Evolutionary conservation across 2,113 vertebrate genomes (phyloP).

Genomic region (Tamias sibiricus): DNA sequence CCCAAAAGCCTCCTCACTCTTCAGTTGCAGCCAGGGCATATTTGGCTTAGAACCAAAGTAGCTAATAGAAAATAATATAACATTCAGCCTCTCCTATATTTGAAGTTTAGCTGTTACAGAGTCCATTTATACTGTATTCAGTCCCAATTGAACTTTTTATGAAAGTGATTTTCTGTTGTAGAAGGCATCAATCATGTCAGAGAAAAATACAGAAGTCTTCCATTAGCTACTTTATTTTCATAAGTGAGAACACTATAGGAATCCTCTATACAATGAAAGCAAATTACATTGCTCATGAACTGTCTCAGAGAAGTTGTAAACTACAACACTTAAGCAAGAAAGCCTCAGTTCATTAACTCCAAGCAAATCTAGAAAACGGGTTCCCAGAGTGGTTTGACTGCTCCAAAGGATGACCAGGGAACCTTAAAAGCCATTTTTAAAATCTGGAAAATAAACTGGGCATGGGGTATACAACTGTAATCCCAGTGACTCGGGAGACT

Average conservation of each 20-base stretch:
- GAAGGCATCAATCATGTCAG: conserved; percentile 37
- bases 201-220: conserved; percentile 27
- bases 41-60: conserved; percentile 57
- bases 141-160: conserved; percentile 56
- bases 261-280: not conserved
- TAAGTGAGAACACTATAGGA: conserved; percentile 23
- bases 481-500: no score
- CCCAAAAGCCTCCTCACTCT: not conserved
- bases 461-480: no score
- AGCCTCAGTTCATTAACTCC: not conserved
- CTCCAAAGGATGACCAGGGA: not conserved
- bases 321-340: not conserved
- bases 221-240: conserved; percentile 16
- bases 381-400: not conserved
- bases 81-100: conserved; percentile 19
- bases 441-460: not conserved
- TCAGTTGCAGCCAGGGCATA: not conserved
- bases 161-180: conserved; percentile 65
- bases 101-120: conserved; percentile 51
- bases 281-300: not conserved
- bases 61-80: conserved; percentile 40
- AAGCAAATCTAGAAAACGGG: not conserved
- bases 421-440: not conserved
- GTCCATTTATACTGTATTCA: conserved; percentile 55
- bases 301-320: not conserved